Percentiles rank a stretch among this genome's conserved stretches.
Evolutionary conservation across 2,797 vertebrate species (phyloP).

Genomic region (Rhodeus uyekii): DNA sequence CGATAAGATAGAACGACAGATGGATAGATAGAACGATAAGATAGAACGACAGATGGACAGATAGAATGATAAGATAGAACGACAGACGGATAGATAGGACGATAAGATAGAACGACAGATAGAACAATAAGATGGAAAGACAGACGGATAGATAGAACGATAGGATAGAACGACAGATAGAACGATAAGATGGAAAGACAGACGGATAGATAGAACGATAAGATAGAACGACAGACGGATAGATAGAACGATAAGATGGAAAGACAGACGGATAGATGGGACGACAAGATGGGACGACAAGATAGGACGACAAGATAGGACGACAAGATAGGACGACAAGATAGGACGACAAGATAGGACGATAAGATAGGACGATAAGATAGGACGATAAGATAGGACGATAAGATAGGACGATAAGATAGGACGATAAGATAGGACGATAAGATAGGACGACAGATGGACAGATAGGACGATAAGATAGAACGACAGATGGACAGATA

Average conservation of each 20-base stretch:
- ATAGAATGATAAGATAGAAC: background rate
- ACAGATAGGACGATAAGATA: background rate
- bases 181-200: rapidly evolving
- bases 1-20: background rate
- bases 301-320: too few relatives aligned
- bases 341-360: too few relatives aligned
- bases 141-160: background rate
- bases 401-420: too few relatives aligned
- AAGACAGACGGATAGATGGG: too few relatives aligned
- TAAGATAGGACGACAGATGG: background rate
- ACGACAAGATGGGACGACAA: too few relatives aligned
- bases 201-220: too few relatives aligned
- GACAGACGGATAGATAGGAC: background rate
- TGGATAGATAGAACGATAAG: too few relatives aligned
- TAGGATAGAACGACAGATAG: background rate
- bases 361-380: too few relatives aligned
- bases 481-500: background rate
- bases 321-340: too few relatives aligned
- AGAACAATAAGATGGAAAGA: background rate
- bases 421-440: too few relatives aligned
- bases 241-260: background rate
- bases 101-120: background rate
- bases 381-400: too few relatives aligned
- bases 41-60: background rate
- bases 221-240: background rate